A percentile compares a stretch with the other conserved stretches of the same genome.
Evolutionary conservation across 2,888 invertebrate genomes (phyloP).

Genomic region (Pterostichus niger): DNA sequence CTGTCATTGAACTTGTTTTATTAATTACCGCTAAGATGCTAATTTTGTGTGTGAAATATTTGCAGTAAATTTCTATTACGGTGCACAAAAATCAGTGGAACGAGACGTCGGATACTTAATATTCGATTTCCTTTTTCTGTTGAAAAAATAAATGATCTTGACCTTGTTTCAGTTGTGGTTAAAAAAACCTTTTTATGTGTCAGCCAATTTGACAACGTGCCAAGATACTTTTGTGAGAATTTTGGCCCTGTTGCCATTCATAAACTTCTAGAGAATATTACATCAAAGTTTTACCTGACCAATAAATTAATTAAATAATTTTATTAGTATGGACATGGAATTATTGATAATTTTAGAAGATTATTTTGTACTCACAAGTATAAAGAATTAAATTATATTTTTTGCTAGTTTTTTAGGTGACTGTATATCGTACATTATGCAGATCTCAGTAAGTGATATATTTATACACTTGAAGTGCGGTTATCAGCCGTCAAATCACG

Average conservation of each 20-base stretch:
- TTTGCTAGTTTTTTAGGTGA: no score
- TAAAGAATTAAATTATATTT: neutral
- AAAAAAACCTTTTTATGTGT: slow-evolving; percentile 15
- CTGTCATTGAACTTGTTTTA: slow-evolving; percentile 31
- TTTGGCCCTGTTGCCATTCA: slow-evolving; percentile 16
- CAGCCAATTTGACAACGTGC: slow-evolving; percentile 5
- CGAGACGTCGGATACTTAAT: neutral
- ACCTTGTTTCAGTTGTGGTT: slow-evolving; percentile 15
- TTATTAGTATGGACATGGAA: no score
- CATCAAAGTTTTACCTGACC: no score
- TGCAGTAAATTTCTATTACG: neutral
- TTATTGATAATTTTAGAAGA: no score
- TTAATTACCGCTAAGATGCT: slow-evolving; percentile 1
- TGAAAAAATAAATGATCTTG: slow-evolving; percentile 6
- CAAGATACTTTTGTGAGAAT: neutral
- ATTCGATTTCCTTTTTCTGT: slow-evolving; percentile 20
- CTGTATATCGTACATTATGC: no score
- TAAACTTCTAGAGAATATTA: neutral
- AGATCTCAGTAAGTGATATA: no score
- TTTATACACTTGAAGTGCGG: no score
- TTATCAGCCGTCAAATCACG: no score
- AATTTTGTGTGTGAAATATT: slow-evolving; percentile 8
- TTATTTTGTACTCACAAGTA: no score
- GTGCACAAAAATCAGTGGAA: neutral
- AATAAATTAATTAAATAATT: no score